These are phyloP conservation scores for Volucella inflata DNA, from an alignment of 2,888 invertebrate species.

Conservation along the genomic window DNA sequence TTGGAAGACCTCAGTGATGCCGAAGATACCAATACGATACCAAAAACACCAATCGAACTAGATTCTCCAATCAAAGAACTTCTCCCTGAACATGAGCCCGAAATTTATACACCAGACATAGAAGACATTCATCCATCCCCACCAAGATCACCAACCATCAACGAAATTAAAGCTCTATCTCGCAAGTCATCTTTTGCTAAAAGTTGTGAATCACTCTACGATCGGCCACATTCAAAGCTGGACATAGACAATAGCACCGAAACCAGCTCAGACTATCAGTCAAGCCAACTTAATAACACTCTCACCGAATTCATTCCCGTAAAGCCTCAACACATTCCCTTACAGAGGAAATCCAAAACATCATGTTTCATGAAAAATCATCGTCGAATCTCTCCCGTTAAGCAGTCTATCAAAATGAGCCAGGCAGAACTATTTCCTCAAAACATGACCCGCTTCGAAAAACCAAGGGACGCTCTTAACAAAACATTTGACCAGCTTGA, in stretches of 20 bases:
- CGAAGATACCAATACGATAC: constrained; percentile 27
- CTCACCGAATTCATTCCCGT: constrained; percentile 62
- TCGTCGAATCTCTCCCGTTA: constrained; percentile 81
- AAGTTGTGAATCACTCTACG: constrained; percentile 81
- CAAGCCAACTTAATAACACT: constrained; percentile 77
- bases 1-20: constrained; percentile 56
- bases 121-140: constrained; percentile 32
- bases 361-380: constrained; percentile 80
- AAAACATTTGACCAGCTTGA: constrained; percentile 88
- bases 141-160: constrained; percentile 77
- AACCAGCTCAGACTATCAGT: constrained; percentile 79
- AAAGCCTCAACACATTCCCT: constrained; percentile 78
- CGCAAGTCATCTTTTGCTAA: constrained; percentile 78
- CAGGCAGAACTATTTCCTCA: constrained; percentile 81
- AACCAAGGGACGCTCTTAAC: constrained; percentile 87
- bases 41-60: constrained; percentile 54
- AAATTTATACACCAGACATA: not conserved
- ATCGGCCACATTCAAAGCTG: constrained; percentile 77
- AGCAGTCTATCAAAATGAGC: constrained; percentile 80
- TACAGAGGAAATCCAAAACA: constrained; percentile 82
- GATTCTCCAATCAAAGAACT: constrained; percentile 33
- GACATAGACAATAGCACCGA: constrained; percentile 80
- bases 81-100: constrained; percentile 9
- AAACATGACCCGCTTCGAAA: constrained; percentile 85
- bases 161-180: constrained; percentile 77